Evolutionary conservation across 2,888 invertebrate species (phyloP).

Genomic region (Lithophane semibrunnea): DNA sequence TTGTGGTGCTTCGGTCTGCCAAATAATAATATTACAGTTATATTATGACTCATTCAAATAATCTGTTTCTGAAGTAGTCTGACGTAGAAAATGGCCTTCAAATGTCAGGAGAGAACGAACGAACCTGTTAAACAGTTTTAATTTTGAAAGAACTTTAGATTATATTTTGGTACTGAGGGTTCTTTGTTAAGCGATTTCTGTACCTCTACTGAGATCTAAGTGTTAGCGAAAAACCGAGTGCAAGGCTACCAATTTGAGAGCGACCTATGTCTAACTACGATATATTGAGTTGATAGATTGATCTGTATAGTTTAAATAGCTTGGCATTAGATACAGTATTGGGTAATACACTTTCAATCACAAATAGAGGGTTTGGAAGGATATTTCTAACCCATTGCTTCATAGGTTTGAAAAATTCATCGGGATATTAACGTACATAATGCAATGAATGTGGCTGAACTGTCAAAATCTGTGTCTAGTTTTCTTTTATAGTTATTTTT

Average conservation of each 20-base stretch:
- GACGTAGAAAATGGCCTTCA: conserved; percentile 60
- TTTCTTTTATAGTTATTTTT: too few relatives aligned
- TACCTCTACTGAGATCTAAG: neutral
- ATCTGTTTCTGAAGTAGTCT: conserved; percentile 40
- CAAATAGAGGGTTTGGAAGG: too few relatives aligned
- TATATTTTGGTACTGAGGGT: neutral
- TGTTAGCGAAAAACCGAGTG: neutral
- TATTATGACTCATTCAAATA: conserved; percentile 56
- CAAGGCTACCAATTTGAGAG: neutral
- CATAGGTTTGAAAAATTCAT: too few relatives aligned
- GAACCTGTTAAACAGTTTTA: conserved; percentile 1
- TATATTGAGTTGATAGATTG: neutral
- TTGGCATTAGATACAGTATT: too few relatives aligned
- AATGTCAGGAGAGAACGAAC: conserved; percentile 30
- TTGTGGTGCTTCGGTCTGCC: conserved; percentile 39
- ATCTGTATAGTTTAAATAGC: neutral
- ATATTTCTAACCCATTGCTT: too few relatives aligned
- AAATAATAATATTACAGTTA: conserved; percentile 42
- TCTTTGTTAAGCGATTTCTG: neutral
- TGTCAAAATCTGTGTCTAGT: too few relatives aligned
- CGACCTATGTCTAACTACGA: neutral
- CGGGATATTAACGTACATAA: too few relatives aligned
- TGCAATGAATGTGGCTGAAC: too few relatives aligned
- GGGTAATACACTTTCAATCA: too few relatives aligned
- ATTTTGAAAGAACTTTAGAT: conserved; percentile 9